A percentile compares a stretch with the other conserved stretches of the same genome.
phyloP scores from a whole-genome alignment of 1,140 invertebrate species.

The Oncopodura yosiiana region DNA sequence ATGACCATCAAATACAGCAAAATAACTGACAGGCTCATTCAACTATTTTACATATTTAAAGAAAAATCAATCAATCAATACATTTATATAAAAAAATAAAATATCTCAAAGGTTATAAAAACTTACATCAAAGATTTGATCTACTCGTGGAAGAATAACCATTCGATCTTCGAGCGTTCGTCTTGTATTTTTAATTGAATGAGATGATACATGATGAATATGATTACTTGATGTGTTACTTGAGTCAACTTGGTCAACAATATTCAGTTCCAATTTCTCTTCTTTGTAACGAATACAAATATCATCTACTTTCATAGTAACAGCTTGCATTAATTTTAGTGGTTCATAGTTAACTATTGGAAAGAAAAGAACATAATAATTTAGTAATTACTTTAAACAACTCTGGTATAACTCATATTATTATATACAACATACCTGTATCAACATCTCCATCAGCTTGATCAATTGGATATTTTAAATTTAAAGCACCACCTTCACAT shows the following conservation, averaged over 20 bases:
- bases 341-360: conserved; percentile 52
- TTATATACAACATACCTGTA: neutral
- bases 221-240: conserved; percentile 41
- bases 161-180: conserved; percentile 80
- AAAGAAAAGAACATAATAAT: neutral
- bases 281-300: conserved; percentile 57
- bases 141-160: conserved; percentile 53
- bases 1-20: conserved; percentile 93
- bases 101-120: neutral
- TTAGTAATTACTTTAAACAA: neutral
- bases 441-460: neutral
- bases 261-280: conserved; percentile 38
- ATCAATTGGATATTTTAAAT: neutral
- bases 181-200: conserved; percentile 66
- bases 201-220: conserved; percentile 45
- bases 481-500: no score
- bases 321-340: conserved; percentile 59
- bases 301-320: conserved; percentile 57
- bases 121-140: conserved; percentile 39
- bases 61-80: no score
- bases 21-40: conserved; percentile 61
- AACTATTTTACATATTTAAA: conserved; percentile 28
- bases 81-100: neutral
- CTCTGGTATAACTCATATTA: neutral
- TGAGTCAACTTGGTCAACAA: neutral